A percentile compares a stretch with the other conserved stretches of the same genome.
These are phyloP conservation scores for Agrenia bidenticulata DNA, from an alignment of 2,888 invertebrate genomes.

Conservation along the genomic window DNA sequence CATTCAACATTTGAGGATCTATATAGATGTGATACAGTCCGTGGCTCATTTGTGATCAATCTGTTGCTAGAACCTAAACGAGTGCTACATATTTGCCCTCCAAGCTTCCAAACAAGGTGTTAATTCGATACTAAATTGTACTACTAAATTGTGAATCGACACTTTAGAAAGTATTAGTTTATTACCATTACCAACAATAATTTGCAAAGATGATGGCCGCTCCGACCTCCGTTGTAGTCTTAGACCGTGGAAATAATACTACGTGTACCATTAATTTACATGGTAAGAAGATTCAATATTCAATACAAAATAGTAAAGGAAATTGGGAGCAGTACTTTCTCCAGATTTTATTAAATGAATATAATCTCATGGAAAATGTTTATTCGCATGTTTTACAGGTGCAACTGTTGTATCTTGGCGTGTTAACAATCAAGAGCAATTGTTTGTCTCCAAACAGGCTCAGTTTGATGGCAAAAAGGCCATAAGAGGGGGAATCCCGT, in stretches of 20 bases:
- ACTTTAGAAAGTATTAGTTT: no score
- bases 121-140: no score
- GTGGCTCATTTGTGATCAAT: no score
- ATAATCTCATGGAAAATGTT: no score
- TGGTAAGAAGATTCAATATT: constrained; percentile 69
- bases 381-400: constrained; percentile 62
- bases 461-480: constrained; percentile 95
- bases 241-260: constrained; percentile 93
- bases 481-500: constrained; percentile 93
- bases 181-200: no score
- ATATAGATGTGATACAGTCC: no score
- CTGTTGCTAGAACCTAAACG: no score
- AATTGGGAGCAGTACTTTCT: neutral
- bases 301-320: no score
- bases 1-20: no score
- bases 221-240: constrained; percentile 89
- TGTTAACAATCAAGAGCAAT: constrained; percentile 92
- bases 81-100: no score
- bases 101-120: no score
- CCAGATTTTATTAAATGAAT: neutral
- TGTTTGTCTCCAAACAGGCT: constrained; percentile 92
- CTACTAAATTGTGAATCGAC: no score
- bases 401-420: constrained; percentile 96
- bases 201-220: constrained; percentile 61
- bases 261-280: constrained; percentile 95